These are phyloP conservation scores for Carduelis carduelis DNA, from an alignment of 2,797 vertebrate species.

Conservation along the genomic window DNA sequence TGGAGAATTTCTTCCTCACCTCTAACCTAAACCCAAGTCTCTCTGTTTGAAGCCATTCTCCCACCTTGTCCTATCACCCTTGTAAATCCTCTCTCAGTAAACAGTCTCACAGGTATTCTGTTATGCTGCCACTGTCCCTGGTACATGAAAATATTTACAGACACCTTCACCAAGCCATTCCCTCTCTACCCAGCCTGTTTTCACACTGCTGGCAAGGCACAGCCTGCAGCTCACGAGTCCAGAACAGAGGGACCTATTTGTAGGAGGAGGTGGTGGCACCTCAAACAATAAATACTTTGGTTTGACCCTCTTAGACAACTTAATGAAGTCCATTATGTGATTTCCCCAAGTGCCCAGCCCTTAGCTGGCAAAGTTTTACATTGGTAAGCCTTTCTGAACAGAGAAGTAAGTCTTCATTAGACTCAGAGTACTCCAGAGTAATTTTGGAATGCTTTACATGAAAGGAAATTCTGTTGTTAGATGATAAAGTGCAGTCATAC, in stretches of 20 bases:
- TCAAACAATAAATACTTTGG: not conserved
- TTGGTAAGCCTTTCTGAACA: not conserved
- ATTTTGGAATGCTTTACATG: not conserved
- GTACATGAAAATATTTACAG: not conserved
- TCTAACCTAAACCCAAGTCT: not conserved
- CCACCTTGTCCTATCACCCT: not conserved
- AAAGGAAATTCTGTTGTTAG: not conserved
- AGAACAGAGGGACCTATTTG: not conserved
- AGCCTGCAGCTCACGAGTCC: not conserved
- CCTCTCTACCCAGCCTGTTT: not conserved
- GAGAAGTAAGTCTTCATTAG: not conserved
- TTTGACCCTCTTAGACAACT: not conserved
- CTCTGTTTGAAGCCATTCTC: not conserved
- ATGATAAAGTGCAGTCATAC: not conserved
- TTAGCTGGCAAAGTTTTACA: not conserved
- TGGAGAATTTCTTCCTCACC: rapidly evolving
- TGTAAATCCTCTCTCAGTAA: not conserved
- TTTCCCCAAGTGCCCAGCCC: not conserved
- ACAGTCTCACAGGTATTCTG: rapidly evolving
- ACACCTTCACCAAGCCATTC: not conserved
- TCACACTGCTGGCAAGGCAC: not conserved
- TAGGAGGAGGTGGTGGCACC: not conserved
- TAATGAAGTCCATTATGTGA: not conserved
- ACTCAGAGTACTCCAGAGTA: not conserved
- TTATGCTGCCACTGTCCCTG: not conserved